Conservation (phyloP, 2,888 invertebrate species). For the Netelia virgata region DNA sequence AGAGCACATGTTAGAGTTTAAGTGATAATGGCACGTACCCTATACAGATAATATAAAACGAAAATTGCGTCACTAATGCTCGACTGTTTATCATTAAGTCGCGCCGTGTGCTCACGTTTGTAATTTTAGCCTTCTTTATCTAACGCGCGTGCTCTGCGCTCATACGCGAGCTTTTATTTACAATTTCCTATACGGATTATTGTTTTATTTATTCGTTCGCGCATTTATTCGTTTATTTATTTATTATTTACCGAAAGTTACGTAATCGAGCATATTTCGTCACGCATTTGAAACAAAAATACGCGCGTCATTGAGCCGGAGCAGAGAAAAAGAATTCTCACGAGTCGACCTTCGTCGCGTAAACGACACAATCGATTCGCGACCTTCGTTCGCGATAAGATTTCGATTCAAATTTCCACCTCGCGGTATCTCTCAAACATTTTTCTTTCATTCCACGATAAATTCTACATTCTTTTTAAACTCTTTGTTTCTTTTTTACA, state of each 20-base stretch:
- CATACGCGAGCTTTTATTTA: constrained; percentile 25
- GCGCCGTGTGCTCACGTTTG: constrained; percentile 44
- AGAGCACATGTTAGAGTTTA: constrained; percentile 35
- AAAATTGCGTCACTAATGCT: constrained; percentile 55
- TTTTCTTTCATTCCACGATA: neutral
- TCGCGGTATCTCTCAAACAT: neutral
- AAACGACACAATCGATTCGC: constrained; percentile 27
- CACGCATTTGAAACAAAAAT: neutral
- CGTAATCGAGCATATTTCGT: neutral
- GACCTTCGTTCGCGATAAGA: constrained; percentile 28
- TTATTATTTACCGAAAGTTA: neutral
- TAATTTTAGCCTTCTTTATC: constrained; percentile 55
- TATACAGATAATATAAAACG: constrained; percentile 30
- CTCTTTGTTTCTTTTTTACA: neutral
- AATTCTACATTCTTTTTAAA: neutral
- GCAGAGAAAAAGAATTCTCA: constrained; percentile 2
- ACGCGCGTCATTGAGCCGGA: constrained; percentile 27
- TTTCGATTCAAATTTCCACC: constrained; percentile 33
- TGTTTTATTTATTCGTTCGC: neutral
- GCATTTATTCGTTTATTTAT: neutral
- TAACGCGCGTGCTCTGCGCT: constrained; percentile 26
- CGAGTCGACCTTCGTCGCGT: constrained; percentile 16
- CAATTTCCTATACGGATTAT: neutral
- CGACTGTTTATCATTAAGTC: constrained; percentile 60
- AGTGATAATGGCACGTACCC: constrained; percentile 52